Conservation (phyloP, 37 sponge, comb jelly and placozoan species). For the Agelas oroides region DNA sequence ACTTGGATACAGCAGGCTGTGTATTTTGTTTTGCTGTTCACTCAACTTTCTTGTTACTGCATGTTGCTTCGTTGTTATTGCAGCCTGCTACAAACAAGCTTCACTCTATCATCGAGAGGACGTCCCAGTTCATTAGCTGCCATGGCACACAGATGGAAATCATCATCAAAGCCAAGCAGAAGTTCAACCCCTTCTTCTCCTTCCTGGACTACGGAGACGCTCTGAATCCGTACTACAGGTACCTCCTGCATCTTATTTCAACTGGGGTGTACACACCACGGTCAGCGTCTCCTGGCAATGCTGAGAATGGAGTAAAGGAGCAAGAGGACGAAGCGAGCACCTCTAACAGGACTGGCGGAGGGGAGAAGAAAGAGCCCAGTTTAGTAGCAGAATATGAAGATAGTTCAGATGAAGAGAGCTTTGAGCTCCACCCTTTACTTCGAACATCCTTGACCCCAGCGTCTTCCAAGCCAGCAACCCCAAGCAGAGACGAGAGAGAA, state of each 20-base stretch:
- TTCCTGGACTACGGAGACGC: constrained; percentile 79
- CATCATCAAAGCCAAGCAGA: constrained; percentile 91
- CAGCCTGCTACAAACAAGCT: constrained; percentile 88
- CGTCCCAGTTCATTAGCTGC: constrained; percentile 77
- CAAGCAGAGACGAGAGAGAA: not conserved
- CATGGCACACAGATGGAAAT: constrained; percentile 97
- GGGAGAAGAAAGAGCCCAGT: not conserved
- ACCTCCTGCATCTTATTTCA: constrained; percentile 57
- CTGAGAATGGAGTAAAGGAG: not conserved
- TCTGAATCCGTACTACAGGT: constrained; percentile 90
- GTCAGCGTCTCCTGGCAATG: not conserved
- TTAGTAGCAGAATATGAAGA: not conserved
- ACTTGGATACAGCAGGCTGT: too few relatives aligned
- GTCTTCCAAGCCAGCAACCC: constrained; percentile 1
- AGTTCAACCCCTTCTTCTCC: constrained; percentile 90
- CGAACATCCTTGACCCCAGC: not conserved
- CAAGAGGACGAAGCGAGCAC: not conserved
- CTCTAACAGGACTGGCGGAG: not conserved
- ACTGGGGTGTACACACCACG: constrained; percentile 52
- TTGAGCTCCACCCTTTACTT: constrained; percentile 82
- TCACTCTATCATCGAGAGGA: constrained; percentile 90
- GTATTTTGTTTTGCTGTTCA: too few relatives aligned
- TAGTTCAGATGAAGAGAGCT: constrained; percentile 63
- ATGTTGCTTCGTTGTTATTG: not conserved
- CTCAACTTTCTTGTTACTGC: too few relatives aligned